phyloP scores from a whole-genome alignment of 2,113 vertebrate species.

The Dicentrarchus labrax region DNA sequence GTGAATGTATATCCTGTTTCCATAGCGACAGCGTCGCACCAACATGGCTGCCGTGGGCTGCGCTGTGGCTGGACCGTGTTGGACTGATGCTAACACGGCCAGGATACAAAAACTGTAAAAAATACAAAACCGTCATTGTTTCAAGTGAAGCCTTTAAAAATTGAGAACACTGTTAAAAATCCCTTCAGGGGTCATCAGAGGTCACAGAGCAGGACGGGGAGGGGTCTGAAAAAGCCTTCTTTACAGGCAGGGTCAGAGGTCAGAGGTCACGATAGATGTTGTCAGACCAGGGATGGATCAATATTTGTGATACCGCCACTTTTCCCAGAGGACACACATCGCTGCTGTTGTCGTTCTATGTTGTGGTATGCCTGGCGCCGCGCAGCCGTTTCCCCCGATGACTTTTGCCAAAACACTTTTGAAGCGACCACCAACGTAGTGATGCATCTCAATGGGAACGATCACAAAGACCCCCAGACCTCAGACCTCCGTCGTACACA shows the following conservation, averaged over 20 bases:
- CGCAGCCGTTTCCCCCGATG: too few relatives aligned
- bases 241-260: background rate
- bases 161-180: conserved; percentile 25
- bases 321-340: background rate
- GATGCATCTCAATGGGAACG: too few relatives aligned
- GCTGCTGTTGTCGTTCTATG: too few relatives aligned
- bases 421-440: too few relatives aligned
- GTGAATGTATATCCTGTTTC: background rate
- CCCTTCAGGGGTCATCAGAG: background rate
- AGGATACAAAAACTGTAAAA: conserved; percentile 69
- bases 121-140: conserved; percentile 63
- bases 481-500: too few relatives aligned
- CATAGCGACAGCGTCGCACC: background rate
- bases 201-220: background rate
- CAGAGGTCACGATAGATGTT: background rate
- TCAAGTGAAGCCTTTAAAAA: conserved; percentile 38
- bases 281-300: background rate
- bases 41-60: conserved; percentile 2
- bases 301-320: background rate
- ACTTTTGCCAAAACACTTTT: too few relatives aligned
- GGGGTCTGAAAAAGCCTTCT: background rate
- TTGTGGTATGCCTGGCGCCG: too few relatives aligned
- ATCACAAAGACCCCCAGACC: too few relatives aligned
- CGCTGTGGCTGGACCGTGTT: background rate
- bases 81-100: conserved; percentile 27